These are phyloP conservation scores for Pemphigus obesinymphae DNA, from an alignment of 1,140 invertebrate genomes.

Conservation along the genomic window DNA sequence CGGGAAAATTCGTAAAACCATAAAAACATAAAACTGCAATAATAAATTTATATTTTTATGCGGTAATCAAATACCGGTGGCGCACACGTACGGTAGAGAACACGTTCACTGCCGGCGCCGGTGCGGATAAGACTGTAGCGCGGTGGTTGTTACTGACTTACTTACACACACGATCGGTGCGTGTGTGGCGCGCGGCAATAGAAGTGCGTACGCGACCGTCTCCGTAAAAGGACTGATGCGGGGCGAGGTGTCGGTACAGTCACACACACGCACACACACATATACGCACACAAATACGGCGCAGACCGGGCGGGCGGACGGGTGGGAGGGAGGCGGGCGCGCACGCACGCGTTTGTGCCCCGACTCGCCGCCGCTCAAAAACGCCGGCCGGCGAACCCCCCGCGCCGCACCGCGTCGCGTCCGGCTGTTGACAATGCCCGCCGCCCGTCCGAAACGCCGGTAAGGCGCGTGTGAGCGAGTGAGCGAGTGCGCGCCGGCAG, in stretches of 20 bases:
- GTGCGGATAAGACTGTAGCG: constrained; percentile 29
- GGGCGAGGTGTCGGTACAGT: constrained; percentile 29
- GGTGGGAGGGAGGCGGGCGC: no score
- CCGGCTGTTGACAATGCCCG: constrained; percentile 4
- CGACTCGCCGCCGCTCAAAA: background rate
- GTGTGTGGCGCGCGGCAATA: background rate
- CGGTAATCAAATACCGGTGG: no score
- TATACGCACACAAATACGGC: background rate
- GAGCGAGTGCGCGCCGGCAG: background rate
- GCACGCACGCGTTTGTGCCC: background rate
- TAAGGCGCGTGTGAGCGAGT: background rate
- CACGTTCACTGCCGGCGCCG: constrained; percentile 7
- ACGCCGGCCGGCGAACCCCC: constrained; percentile 21
- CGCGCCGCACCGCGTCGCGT: background rate
- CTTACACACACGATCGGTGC: constrained; percentile 6
- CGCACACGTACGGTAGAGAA: background rate
- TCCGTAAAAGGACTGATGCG: constrained; percentile 34
- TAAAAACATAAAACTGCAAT: background rate
- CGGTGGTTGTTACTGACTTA: background rate
- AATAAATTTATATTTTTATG: background rate
- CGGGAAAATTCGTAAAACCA: background rate
- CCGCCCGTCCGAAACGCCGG: background rate
- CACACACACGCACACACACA: background rate
- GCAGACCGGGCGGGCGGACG: background rate
- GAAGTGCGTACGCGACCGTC: constrained; percentile 13